Percentiles rank a stretch among this genome's conserved stretches.
Evolutionary conservation across 2,797 vertebrate species (phyloP).

Genomic region (Peromyscus aztecus): DNA sequence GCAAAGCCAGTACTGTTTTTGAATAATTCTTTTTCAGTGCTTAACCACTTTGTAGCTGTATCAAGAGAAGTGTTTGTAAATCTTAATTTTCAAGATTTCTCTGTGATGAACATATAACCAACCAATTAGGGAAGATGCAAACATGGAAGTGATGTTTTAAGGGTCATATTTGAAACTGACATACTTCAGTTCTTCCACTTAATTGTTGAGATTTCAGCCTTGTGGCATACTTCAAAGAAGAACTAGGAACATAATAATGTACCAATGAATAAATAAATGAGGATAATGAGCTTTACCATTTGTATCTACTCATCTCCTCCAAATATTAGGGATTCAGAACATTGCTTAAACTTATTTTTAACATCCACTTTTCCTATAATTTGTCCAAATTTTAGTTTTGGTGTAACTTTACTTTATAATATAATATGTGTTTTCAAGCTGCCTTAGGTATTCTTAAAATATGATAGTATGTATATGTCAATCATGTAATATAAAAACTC

Average conservation of each 20-base stretch:
- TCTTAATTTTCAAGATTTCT: background rate
- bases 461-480: background rate
- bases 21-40: background rate
- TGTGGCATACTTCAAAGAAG: background rate
- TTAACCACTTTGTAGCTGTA: background rate
- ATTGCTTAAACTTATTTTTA: background rate
- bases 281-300: background rate
- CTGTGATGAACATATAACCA: background rate
- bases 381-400: background rate
- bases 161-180: background rate
- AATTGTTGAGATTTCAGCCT: background rate
- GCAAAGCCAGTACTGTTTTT: background rate
- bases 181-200: background rate
- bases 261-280: background rate
- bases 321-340: background rate
- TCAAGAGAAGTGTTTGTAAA: background rate
- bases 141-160: background rate
- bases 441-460: background rate
- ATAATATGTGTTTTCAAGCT: background rate
- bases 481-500: background rate
- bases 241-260: background rate
- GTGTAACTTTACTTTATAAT: constrained; percentile 7
- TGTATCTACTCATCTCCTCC: background rate
- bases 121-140: no score
- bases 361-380: background rate